Evolutionary conservation across 2,888 invertebrate genomes (phyloP).

Genomic region (Parthenolecanium corni): DNA sequence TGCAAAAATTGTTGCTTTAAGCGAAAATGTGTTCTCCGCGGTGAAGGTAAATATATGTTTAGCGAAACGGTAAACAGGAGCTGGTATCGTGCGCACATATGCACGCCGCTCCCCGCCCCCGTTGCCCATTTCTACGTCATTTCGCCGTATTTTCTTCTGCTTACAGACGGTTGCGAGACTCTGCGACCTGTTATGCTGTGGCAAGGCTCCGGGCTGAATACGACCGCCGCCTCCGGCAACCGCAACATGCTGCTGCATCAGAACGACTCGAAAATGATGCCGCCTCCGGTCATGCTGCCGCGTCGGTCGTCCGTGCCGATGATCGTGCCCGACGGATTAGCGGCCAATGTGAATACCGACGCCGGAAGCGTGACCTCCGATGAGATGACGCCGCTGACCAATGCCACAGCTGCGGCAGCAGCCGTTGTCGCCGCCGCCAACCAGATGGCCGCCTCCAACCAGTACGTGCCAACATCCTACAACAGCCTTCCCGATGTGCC

Average conservation of each 20-base stretch:
- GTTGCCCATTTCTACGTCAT: background rate
- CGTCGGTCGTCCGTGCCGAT: constrained; percentile 10
- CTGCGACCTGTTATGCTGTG: constrained; percentile 16
- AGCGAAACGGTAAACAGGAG: too few relatives aligned
- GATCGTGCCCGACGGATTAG: constrained; percentile 4
- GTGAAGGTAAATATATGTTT: constrained; percentile 5
- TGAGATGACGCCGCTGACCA: too few relatives aligned
- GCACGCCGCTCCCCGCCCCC: background rate
- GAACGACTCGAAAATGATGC: constrained; percentile 17
- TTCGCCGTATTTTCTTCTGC: background rate
- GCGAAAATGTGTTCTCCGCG: background rate
- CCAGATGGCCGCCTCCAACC: background rate
- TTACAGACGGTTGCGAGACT: constrained; percentile 21
- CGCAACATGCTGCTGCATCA: background rate
- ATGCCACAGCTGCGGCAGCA: background rate
- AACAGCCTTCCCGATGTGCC: background rate
- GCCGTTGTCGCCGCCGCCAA: background rate
- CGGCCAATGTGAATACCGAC: background rate
- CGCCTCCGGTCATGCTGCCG: constrained; percentile 15
- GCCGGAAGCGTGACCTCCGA: background rate
- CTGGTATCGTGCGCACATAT: too few relatives aligned
- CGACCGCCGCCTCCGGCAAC: background rate
- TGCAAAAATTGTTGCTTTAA: background rate
- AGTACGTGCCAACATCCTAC: background rate
- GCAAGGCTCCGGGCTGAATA: constrained; percentile 3